Conservation (phyloP, 2,888 invertebrate species). For the Standfussiana lucernea region DNA sequence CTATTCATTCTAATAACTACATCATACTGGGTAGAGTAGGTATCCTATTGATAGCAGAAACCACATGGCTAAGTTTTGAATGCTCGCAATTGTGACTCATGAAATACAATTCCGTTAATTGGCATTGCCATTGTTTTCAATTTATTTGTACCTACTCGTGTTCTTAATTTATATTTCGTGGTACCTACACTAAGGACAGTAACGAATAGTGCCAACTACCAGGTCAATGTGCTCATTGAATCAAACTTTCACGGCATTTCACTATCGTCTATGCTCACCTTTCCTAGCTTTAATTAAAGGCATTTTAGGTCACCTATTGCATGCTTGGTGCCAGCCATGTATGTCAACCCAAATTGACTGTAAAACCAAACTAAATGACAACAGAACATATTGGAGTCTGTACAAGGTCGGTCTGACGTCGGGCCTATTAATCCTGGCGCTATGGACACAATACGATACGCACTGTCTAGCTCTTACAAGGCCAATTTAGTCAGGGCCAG, state of each 20-base stretch:
- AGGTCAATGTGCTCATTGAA: conserved; percentile 13
- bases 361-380: conserved; percentile 22
- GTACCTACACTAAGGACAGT: background rate
- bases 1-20: background rate
- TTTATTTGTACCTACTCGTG: conserved; percentile 6
- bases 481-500: background rate
- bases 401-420: conserved; percentile 33
- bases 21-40: background rate
- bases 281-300: background rate
- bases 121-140: conserved; percentile 1
- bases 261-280: conserved; percentile 1
- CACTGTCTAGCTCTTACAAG: conserved; percentile 22
- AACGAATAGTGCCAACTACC: background rate
- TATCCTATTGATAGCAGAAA: conserved; percentile 5
- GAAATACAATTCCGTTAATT: conserved; percentile 19
- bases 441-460: conserved; percentile 22
- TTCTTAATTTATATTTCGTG: conserved; percentile 4
- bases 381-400: conserved; percentile 26
- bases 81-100: background rate
- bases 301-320: background rate
- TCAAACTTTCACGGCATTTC: background rate
- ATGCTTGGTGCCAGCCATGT: background rate
- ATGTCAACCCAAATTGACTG: conserved; percentile 15
- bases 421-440: conserved; percentile 28
- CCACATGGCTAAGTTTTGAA: conserved; percentile 8